Percentiles rank a stretch among this genome's conserved stretches.
phyloP scores from a whole-genome alignment of 2,113 vertebrate genomes.

The Diadophis punctatus region DNA sequence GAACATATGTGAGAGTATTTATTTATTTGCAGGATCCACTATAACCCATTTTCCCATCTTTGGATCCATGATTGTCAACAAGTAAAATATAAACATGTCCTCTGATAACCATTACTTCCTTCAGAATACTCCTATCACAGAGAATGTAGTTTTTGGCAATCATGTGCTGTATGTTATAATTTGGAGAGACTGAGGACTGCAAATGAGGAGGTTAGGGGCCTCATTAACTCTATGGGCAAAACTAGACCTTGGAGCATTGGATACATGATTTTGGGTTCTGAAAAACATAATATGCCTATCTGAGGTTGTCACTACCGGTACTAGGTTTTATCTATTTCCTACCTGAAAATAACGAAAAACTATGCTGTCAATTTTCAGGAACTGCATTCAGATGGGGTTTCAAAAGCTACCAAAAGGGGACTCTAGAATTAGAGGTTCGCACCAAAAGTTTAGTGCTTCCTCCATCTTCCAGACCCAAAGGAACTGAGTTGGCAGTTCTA shows the following conservation, averaged over 20 bases:
- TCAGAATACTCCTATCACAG: neutral
- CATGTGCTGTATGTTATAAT: neutral
- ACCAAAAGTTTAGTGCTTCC: neutral
- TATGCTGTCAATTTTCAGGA: neutral
- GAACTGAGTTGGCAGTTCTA: neutral
- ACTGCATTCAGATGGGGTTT: neutral
- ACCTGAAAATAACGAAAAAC: neutral
- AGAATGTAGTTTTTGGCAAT: neutral
- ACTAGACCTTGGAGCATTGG: neutral
- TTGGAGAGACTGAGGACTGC: neutral
- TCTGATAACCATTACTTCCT: neutral
- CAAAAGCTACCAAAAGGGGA: neutral
- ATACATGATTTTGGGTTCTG: neutral
- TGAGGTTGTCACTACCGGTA: neutral
- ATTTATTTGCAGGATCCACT: neutral
- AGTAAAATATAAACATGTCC: neutral
- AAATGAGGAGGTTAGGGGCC: neutral
- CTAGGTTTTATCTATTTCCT: neutral
- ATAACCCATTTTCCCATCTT: neutral
- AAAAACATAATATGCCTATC: neutral
- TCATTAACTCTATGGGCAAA: neutral
- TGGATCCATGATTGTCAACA: neutral
- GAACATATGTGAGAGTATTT: neutral
- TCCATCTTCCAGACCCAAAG: neutral
- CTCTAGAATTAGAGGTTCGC: neutral